These are phyloP conservation scores for Kryptolebias marmoratus DNA, from an alignment of 2,113 vertebrate genomes.

Conservation along the genomic window DNA sequence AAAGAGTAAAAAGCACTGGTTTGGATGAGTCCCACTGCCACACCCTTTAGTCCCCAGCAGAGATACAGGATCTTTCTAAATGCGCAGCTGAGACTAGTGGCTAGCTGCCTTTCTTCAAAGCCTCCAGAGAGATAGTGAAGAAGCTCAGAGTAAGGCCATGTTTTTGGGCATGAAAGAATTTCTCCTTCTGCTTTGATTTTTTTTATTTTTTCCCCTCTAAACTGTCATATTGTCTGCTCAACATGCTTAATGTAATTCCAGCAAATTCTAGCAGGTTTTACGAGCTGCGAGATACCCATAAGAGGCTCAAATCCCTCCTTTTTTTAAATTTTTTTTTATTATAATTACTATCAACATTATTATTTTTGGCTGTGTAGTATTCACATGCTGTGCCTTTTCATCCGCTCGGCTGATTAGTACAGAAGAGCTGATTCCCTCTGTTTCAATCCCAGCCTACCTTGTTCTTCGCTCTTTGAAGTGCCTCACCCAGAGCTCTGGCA, in stretches of 20 bases:
- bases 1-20: too few species aligned
- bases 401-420: slow-evolving; percentile 58
- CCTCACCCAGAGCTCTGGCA: slow-evolving; percentile 54
- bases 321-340: not conserved
- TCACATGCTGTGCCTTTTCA: slow-evolving; percentile 39
- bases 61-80: too few species aligned
- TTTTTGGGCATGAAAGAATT: slow-evolving; percentile 3
- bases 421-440: slow-evolving; percentile 54
- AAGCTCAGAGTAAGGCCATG: slow-evolving; percentile 14
- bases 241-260: slow-evolving; percentile 24
- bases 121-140: slow-evolving; percentile 7
- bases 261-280: slow-evolving; percentile 34
- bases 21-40: too few species aligned
- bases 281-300: slow-evolving; percentile 25
- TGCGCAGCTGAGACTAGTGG: slow-evolving; percentile 24
- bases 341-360: slow-evolving; percentile 2
- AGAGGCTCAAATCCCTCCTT: slow-evolving; percentile 37
- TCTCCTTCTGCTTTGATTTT: not conserved
- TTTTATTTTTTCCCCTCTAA: slow-evolving; percentile 21
- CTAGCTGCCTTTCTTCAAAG: slow-evolving; percentile 39
- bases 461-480: slow-evolving; percentile 66
- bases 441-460: slow-evolving; percentile 55
- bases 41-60: too few species aligned
- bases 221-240: slow-evolving; percentile 30
- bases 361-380: slow-evolving; percentile 28